phyloP scores from a whole-genome alignment of 2,797 vertebrate genomes.

The Myotis planiceps region DNA sequence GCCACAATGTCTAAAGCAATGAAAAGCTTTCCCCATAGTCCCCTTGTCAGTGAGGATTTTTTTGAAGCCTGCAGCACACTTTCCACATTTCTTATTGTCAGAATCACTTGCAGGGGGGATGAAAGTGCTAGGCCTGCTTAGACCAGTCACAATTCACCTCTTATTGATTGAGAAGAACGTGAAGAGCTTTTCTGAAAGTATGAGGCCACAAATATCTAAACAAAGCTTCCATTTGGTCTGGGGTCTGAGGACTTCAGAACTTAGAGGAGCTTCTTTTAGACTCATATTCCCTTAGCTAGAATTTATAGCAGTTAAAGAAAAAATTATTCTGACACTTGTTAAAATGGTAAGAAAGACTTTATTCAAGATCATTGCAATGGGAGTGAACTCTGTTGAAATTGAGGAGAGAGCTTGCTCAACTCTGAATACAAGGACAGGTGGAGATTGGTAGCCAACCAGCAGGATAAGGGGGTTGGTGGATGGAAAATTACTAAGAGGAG shows the following conservation, averaged over 20 bases:
- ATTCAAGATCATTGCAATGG: background rate
- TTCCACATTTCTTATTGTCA: background rate
- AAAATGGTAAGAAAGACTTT: background rate
- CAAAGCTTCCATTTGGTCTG: background rate
- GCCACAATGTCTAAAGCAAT: background rate
- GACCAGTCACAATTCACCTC: background rate
- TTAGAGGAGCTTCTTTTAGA: background rate
- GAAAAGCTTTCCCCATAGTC: background rate
- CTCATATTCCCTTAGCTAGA: background rate
- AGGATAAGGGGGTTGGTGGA: background rate
- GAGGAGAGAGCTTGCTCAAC: background rate
- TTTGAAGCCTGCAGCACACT: background rate
- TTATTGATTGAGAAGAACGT: background rate
- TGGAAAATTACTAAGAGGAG: background rate
- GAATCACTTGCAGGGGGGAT: background rate
- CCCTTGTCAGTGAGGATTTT: conserved; percentile 3
- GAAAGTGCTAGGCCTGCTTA: background rate
- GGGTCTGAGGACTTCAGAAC: background rate
- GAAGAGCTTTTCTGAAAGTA: background rate
- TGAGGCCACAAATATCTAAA: background rate
- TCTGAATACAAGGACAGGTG: background rate
- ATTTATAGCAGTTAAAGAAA: background rate
- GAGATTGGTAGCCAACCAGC: background rate
- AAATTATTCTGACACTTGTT: background rate
- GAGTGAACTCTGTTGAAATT: background rate